Evolutionary conservation across 2,113 vertebrate genomes (phyloP).

Genomic region (Promerops cafer): DNA sequence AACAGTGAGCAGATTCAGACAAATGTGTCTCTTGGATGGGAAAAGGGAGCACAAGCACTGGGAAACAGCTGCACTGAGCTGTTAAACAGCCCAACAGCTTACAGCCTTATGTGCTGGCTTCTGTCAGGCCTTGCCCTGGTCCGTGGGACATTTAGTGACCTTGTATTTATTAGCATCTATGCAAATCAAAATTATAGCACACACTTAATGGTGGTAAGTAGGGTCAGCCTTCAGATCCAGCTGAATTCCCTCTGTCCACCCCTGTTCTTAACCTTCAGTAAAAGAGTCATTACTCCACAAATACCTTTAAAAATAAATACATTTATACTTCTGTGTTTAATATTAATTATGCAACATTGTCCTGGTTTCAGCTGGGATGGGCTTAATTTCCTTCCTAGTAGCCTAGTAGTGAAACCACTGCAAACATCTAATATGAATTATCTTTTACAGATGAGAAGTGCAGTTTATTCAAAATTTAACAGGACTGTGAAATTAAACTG

Average conservation of each 20-base stretch:
- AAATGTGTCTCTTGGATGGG: neutral
- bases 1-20: neutral
- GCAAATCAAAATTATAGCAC: neutral
- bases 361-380: neutral
- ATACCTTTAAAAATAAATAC: neutral
- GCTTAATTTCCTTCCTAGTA: neutral
- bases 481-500: neutral
- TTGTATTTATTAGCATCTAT: neutral
- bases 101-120: neutral
- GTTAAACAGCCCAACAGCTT: neutral
- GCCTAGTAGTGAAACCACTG: neutral
- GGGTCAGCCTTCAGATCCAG: neutral
- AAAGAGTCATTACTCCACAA: neutral
- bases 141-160: neutral
- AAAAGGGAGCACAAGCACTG: neutral
- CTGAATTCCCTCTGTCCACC: neutral
- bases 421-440: neutral
- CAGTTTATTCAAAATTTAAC: neutral
- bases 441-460: neutral
- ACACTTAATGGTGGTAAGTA: neutral
- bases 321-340: neutral
- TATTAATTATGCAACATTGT: neutral
- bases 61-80: neutral
- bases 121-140: neutral
- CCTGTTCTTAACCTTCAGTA: neutral